Conservation (phyloP, 1,140 invertebrate genomes). For the Pararge aegeria region DNA sequence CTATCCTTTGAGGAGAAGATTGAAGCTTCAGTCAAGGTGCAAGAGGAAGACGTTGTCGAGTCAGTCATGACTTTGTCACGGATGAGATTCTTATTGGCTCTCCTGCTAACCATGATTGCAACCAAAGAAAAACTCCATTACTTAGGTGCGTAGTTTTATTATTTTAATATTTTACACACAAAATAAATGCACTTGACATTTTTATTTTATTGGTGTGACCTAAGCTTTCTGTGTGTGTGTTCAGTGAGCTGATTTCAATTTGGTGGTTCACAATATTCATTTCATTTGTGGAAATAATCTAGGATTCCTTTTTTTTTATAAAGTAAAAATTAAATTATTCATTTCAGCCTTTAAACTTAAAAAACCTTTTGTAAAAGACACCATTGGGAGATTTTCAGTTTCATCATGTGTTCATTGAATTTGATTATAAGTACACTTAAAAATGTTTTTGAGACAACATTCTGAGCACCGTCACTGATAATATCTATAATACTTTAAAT, state of each 20-base stretch:
- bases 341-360: not conserved
- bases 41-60: slow-evolving; percentile 64
- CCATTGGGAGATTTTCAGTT: slow-evolving; percentile 42
- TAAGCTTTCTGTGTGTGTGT: slow-evolving; percentile 72
- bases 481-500: slow-evolving; percentile 36
- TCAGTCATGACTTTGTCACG: slow-evolving; percentile 84
- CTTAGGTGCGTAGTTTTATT: slow-evolving; percentile 82
- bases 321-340: not conserved
- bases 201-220: slow-evolving; percentile 49
- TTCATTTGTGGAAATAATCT: slow-evolving; percentile 34
- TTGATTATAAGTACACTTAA: slow-evolving; percentile 29
- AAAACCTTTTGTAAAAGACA: slow-evolving; percentile 48
- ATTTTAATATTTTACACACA: slow-evolving; percentile 35
- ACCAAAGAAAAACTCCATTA: slow-evolving; percentile 87
- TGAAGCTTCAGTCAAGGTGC: slow-evolving; percentile 55
- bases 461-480: slow-evolving; percentile 56
- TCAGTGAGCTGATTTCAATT: slow-evolving; percentile 41
- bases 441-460: slow-evolving; percentile 26
- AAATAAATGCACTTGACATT: slow-evolving; percentile 56
- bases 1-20: slow-evolving; percentile 41
- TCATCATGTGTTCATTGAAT: slow-evolving; percentile 38
- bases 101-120: slow-evolving; percentile 90
- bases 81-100: slow-evolving; percentile 88
- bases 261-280: slow-evolving; percentile 30
- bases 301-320: slow-evolving; percentile 2